phyloP scores from a whole-genome alignment of 2,797 vertebrate genomes.

The Chaetophractus vellerosus region DNA sequence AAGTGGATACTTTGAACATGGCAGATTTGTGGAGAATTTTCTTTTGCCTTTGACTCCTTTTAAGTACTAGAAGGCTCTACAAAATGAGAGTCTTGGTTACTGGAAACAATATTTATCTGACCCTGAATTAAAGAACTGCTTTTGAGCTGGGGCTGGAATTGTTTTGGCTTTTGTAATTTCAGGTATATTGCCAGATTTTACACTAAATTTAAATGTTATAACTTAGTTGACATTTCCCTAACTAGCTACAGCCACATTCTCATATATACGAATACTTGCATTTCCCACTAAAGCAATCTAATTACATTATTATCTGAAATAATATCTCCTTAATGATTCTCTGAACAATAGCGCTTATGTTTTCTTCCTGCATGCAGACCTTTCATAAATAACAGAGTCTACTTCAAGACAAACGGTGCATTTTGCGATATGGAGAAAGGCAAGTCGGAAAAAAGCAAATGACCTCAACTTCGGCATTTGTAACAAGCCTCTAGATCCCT shows the following conservation, averaged over 20 bases:
- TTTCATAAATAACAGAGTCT: conserved; percentile 71
- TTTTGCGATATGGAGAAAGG: conserved; percentile 59
- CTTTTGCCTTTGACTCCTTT: conserved; percentile 83
- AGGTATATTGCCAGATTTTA: conserved; percentile 72
- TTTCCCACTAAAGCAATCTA: conserved; percentile 74
- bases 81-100: conserved; percentile 79
- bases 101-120: conserved; percentile 73
- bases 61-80: conserved; percentile 81
- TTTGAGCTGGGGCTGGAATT: conserved; percentile 74
- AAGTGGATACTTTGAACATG: conserved; percentile 87
- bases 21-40: conserved; percentile 89
- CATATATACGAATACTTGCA: conserved; percentile 71
- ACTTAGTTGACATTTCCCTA: conserved; percentile 75
- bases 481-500: conserved; percentile 42
- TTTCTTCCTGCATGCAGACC: conserved; percentile 73
- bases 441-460: conserved; percentile 69
- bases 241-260: conserved; percentile 68
- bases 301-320: conserved; percentile 81
- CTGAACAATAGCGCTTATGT: conserved; percentile 74
- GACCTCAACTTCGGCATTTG: conserved; percentile 58
- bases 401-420: conserved; percentile 71
- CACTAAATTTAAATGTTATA: conserved; percentile 72
- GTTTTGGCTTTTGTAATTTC: conserved; percentile 69
- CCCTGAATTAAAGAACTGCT: conserved; percentile 82
- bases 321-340: conserved; percentile 80